Conservation (phyloP, 1,140 invertebrate genomes). For the Pemphigus obesinymphae region DNA sequence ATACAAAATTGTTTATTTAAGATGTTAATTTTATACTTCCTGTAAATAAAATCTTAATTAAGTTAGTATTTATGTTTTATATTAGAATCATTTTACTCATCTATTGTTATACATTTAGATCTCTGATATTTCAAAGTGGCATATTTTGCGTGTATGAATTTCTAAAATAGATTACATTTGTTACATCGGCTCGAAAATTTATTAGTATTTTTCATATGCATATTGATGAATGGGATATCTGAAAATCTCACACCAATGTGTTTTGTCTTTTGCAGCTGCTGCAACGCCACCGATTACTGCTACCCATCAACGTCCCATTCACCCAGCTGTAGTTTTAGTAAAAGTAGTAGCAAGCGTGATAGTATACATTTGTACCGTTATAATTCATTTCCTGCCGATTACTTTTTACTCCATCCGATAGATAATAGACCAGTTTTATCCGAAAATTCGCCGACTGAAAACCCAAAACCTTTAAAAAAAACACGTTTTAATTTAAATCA, state of each 20-base stretch:
- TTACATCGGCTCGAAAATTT: constrained; percentile 15
- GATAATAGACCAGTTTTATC: constrained; percentile 29
- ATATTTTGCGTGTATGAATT: background rate
- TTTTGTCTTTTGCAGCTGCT: constrained; percentile 41
- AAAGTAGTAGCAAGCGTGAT: constrained; percentile 35
- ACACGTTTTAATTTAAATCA: constrained; percentile 30
- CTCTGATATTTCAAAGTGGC: constrained; percentile 20
- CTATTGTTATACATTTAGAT: constrained; percentile 6
- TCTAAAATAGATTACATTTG: background rate
- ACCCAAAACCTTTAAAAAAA: constrained; percentile 33
- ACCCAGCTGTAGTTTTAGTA: constrained; percentile 40
- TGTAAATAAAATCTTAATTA: background rate
- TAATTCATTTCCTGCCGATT: constrained; percentile 39
- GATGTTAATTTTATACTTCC: background rate
- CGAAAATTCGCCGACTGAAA: constrained; percentile 25
- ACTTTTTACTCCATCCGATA: constrained; percentile 30
- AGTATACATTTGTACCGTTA: constrained; percentile 36
- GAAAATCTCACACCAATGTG: constrained; percentile 13
- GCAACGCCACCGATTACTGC: constrained; percentile 39
- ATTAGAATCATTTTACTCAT: constrained; percentile 6
- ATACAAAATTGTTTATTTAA: background rate
- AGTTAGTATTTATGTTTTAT: background rate
- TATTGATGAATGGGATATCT: constrained; percentile 13
- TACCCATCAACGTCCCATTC: constrained; percentile 39
- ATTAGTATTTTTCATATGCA: constrained; percentile 9